Conservation (phyloP, 1,140 invertebrate genomes). For the Bombus superbus region DNA sequence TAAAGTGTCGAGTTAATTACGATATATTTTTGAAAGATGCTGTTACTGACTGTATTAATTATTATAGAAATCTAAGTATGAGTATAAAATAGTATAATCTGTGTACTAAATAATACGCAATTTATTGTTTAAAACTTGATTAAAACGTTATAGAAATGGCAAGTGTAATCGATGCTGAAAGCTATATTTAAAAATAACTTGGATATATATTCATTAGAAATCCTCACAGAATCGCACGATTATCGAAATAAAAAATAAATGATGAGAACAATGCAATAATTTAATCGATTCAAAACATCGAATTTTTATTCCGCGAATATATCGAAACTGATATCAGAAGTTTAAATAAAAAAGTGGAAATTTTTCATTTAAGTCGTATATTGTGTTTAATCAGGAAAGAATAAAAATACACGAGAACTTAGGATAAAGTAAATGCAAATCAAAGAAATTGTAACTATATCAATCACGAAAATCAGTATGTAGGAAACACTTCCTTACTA, state of each 20-base stretch:
- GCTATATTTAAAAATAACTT: not conserved
- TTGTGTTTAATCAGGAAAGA: not conserved
- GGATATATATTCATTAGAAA: not conserved
- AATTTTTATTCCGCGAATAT: not conserved
- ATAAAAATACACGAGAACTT: not conserved
- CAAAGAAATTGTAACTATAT: slow-evolving; percentile 27
- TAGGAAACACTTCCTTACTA: slow-evolving; percentile 28
- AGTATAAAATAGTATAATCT: not conserved
- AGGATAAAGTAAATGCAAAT: not conserved
- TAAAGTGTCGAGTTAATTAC: not conserved
- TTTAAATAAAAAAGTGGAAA: not conserved
- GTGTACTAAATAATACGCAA: not conserved
- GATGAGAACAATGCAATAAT: no score
- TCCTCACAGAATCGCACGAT: not conserved
- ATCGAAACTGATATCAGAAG: not conserved
- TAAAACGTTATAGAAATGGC: not conserved
- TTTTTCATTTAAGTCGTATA: not conserved
- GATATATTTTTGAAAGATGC: not conserved
- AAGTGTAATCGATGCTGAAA: not conserved
- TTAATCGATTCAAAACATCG: no score
- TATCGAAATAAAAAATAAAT: not conserved
- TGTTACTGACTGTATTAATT: not conserved
- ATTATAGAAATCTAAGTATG: not conserved
- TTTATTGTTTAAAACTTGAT: not conserved
- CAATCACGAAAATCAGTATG: slow-evolving; percentile 20